Conservation (phyloP, 2,113 vertebrate species). For the Phainopepla nitens region DNA sequence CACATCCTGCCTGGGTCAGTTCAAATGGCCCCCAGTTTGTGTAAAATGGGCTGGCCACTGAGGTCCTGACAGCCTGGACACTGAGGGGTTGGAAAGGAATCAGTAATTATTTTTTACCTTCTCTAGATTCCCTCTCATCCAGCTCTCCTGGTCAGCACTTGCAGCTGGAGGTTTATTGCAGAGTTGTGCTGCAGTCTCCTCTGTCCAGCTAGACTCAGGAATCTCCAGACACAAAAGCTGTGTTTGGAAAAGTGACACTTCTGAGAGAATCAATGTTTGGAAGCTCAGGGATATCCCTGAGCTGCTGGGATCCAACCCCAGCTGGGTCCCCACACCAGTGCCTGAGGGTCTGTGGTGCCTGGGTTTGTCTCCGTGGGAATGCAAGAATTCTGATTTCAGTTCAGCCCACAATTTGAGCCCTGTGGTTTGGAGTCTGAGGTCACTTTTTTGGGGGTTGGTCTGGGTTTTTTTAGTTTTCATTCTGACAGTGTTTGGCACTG, state of each 20-base stretch:
- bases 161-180: background rate
- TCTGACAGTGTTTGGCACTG: background rate
- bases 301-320: background rate
- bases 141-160: background rate
- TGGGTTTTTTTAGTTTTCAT: background rate
- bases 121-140: background rate
- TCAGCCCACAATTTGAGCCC: background rate
- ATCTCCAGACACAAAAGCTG: background rate
- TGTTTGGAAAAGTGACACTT: background rate
- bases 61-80: background rate
- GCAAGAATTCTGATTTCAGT: background rate
- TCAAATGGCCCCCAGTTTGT: background rate
- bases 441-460: background rate
- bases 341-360: background rate
- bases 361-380: background rate
- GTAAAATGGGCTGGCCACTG: background rate
- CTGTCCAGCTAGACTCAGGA: rapidly evolving
- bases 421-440: background rate
- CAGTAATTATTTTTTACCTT: background rate
- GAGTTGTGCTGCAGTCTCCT: background rate
- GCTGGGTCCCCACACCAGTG: background rate
- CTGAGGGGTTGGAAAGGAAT: background rate
- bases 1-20: background rate
- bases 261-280: rapidly evolving
- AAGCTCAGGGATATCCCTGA: background rate